Evolutionary conservation across 2,888 invertebrate species (phyloP).

Genomic region (Protophormia terraenovae): DNA sequence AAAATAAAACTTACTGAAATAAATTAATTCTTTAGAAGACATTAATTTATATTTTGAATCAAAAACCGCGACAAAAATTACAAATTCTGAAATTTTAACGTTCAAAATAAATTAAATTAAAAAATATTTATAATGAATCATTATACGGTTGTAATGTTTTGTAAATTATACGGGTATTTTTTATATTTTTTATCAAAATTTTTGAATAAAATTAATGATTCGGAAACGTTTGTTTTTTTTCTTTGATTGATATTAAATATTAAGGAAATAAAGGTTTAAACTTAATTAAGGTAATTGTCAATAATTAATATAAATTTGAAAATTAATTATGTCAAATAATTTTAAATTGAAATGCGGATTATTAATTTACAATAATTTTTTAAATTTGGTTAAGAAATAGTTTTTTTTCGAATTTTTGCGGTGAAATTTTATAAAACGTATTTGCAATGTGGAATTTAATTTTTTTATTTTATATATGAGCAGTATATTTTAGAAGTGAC

Average conservation of each 20-base stretch:
- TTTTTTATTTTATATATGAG: no score
- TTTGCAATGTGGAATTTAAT: no score
- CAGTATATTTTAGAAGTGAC: no score
- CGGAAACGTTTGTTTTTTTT: neutral
- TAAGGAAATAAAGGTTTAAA: neutral
- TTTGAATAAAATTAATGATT: neutral
- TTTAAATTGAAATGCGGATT: neutral
- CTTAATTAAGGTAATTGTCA: neutral
- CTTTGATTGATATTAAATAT: neutral
- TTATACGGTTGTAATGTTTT: neutral
- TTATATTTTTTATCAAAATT: neutral
- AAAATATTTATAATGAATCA: neutral
- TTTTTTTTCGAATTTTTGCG: neutral
- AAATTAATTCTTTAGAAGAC: neutral
- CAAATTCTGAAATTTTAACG: conserved; percentile 1
- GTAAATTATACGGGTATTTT: neutral
- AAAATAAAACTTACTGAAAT: neutral
- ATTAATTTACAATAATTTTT: neutral
- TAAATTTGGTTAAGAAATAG: neutral
- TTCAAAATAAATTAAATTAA: neutral
- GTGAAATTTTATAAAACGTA: no score
- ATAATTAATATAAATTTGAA: conserved; percentile 11
- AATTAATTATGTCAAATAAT: neutral
- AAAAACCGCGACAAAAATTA: neutral
- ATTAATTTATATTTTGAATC: neutral